Evolutionary conservation across 2,113 vertebrate species (phyloP), one percentile per base, ranked within the genome.

Genomic region (Corythaeola cristata): DNA sequence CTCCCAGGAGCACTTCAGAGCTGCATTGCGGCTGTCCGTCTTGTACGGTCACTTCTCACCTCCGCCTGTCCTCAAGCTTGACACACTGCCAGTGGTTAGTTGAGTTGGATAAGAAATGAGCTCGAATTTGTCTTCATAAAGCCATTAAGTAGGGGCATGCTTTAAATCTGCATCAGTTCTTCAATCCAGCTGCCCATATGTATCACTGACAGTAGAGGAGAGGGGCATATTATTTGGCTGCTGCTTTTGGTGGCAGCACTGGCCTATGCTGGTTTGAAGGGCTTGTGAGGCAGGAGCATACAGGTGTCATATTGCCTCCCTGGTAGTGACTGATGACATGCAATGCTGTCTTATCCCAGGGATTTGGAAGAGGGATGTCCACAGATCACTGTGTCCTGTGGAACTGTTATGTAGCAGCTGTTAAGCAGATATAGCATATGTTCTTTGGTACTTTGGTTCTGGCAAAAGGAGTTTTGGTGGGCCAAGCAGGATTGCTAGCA

Each of bases 21-120:
- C 23, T 1, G 2, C 0, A 0, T 45, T 78, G 55, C 0, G 7
- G 33, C 66, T 39, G n/a, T 41, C 2, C 1, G 24, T 50, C 19
- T 24, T 32, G 9, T 22, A 11, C 0, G 5, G 26, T 45, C 7
- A 6, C 23, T 79, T 79, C 58, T 85, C 28, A 11, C 22, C 47
- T 82, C 35, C 2, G 2, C 5, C 2, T 50, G 10, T 44, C 5
- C 11, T 83, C 21, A 55, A 30, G 18, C 30, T 18, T 64, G 62
- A 88, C 74, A 56, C 52, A 32, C 52, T 83, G 49, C 33, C 39
- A 21, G 5, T 26, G 23, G 14, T 37, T 72, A 27, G 52, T 27
- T 30, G 27, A 74, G 27, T 47, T 75, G 50, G 30, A 16, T 47
- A 59, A 72, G 52, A 35, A 60, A 47, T 11, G 27, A 67, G 47